These are phyloP conservation scores for Cepaea hortensis DNA, from an alignment of 2,888 invertebrate species.

Conservation along the genomic window DNA sequence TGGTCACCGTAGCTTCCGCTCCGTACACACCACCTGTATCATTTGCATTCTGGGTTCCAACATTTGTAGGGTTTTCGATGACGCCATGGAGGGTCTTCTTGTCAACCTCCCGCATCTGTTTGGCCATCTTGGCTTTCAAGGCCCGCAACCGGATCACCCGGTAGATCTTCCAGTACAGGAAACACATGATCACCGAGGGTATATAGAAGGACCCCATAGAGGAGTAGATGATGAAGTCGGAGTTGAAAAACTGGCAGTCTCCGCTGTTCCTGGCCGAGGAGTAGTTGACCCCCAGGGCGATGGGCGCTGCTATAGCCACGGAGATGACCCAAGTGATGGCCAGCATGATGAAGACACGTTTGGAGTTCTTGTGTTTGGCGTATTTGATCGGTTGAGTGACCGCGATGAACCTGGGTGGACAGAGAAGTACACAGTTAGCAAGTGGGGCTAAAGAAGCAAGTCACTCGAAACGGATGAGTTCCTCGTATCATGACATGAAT, in stretches of 20 bases:
- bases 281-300: constrained; percentile 95
- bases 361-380: constrained; percentile 94
- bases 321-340: constrained; percentile 96
- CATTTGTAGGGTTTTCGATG: constrained; percentile 67
- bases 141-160: constrained; percentile 82
- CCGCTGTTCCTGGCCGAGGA: constrained; percentile 89
- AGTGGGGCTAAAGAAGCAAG: too few relatives aligned
- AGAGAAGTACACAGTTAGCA: too few relatives aligned
- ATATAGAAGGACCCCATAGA: constrained; percentile 99
- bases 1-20: constrained; percentile 68
- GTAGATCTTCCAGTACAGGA: constrained; percentile 97
- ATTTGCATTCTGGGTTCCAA: constrained; percentile 41
- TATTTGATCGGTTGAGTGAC: constrained; percentile 99
- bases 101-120: constrained; percentile 63
- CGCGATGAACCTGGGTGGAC: constrained; percentile 90
- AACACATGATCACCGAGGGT: constrained; percentile 98
- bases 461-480: too few relatives aligned
- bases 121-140: constrained; percentile 59
- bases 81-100: constrained; percentile 64
- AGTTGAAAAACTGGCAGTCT: constrained; percentile 96
- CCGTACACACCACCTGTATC: constrained; percentile 40
- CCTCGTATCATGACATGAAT: too few relatives aligned
- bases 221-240: constrained; percentile 98
- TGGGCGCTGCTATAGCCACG: constrained; percentile 95
- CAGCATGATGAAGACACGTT: constrained; percentile 94